These are phyloP conservation scores for Caenorhabditis virilis DNA, from an alignment of 2,888 invertebrate species.

Conservation along the genomic window DNA sequence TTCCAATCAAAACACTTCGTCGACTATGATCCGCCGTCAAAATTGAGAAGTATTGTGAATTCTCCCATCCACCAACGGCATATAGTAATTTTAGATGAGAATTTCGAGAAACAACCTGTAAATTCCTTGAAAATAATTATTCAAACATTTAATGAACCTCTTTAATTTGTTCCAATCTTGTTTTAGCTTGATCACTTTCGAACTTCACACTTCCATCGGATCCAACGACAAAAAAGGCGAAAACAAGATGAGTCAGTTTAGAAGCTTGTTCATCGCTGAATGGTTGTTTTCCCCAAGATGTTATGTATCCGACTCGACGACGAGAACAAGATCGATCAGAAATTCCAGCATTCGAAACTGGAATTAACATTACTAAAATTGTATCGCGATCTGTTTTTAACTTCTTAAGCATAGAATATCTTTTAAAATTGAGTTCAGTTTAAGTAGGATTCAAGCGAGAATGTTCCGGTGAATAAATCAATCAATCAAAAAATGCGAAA, in stretches of 20 bases:
- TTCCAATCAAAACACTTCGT: slow-evolving; percentile 48
- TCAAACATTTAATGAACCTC: slow-evolving; percentile 11
- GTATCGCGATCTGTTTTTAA: no score
- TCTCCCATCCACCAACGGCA: slow-evolving; percentile 68
- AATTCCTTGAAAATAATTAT: not conserved
- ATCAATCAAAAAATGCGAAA: not conserved
- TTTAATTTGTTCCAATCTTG: slow-evolving; percentile 40
- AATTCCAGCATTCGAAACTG: slow-evolving; percentile 15
- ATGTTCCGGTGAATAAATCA: no score
- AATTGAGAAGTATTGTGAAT: slow-evolving; percentile 62
- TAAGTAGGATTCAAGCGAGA: no score
- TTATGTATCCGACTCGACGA: slow-evolving; percentile 65
- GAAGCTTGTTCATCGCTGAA: slow-evolving; percentile 60
- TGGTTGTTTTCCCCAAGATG: slow-evolving; percentile 61
- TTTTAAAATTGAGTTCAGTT: no score
- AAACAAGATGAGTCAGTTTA: slow-evolving; percentile 64
- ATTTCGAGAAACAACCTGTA: slow-evolving; percentile 45
- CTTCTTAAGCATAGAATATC: no score
- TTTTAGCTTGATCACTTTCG: slow-evolving; percentile 40
- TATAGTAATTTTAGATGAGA: slow-evolving; percentile 60
- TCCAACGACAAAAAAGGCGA: slow-evolving; percentile 63
- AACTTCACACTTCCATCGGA: slow-evolving; percentile 57
- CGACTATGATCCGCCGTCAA: slow-evolving; percentile 53
- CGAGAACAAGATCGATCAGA: slow-evolving; percentile 26
- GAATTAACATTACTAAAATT: slow-evolving; percentile 5